Conservation (phyloP, 2,888 invertebrate genomes). For the Mesoligia furuncula region DNA sequence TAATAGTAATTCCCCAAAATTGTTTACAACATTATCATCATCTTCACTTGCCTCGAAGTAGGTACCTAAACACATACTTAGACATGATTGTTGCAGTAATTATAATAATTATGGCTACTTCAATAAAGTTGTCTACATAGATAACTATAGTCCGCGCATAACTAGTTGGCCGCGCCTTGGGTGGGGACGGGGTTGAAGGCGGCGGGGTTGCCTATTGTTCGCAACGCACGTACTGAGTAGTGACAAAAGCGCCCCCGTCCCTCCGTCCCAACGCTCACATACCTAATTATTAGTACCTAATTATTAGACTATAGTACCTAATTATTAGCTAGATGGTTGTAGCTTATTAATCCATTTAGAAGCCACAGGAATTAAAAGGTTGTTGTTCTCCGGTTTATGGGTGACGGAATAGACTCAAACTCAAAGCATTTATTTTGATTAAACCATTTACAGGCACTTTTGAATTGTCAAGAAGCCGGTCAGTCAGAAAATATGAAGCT, state of each 20-base stretch:
- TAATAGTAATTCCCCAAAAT: constrained; percentile 50
- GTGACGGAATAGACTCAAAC: background rate
- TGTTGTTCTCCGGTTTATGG: background rate
- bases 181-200: too few species aligned
- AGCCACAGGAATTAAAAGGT: constrained; percentile 7
- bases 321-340: background rate
- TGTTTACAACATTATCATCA: constrained; percentile 11
- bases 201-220: too few species aligned
- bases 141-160: background rate
- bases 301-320: background rate
- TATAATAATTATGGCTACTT: background rate
- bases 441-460: too few species aligned
- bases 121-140: background rate
- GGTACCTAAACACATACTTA: constrained; percentile 5
- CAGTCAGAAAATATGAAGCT: too few species aligned
- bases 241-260: too few species aligned
- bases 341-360: constrained; percentile 6
- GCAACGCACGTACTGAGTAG: too few species aligned
- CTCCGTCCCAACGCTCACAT: too few species aligned
- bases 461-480: too few species aligned
- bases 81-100: constrained; percentile 20
- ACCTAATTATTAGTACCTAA: too few species aligned
- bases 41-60: constrained; percentile 6
- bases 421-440: too few species aligned
- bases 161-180: too few species aligned